Conservation (phyloP, 2,888 invertebrate species). For the Oxycera nigricornis region DNA sequence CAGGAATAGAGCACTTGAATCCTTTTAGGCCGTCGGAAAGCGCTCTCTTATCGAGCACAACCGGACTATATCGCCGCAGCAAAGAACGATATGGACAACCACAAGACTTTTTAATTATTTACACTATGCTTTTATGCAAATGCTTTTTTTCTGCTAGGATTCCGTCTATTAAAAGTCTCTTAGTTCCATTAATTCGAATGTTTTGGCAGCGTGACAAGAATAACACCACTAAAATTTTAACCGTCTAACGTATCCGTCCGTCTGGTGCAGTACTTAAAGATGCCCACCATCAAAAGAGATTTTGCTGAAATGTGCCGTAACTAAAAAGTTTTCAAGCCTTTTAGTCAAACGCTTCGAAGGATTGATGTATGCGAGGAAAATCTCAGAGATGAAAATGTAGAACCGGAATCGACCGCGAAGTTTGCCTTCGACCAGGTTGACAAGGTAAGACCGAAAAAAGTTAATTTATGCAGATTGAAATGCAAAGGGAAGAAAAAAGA, state of each 20-base stretch:
- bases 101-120: slow-evolving; percentile 38
- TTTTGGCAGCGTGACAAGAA: slow-evolving; percentile 13
- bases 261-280: neutral
- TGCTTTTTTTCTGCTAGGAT: neutral
- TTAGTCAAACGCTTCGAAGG: neutral
- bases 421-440: neutral
- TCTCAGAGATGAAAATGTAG: neutral
- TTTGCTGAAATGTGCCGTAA: slow-evolving; percentile 5
- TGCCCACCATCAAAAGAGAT: neutral
- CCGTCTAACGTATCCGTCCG: neutral
- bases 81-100: neutral
- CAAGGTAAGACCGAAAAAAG: neutral
- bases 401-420: neutral
- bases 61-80: slow-evolving; percentile 6
- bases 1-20: neutral
- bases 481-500: slow-evolving; percentile 9
- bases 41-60: slow-evolving; percentile 20
- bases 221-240: neutral
- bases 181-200: slow-evolving; percentile 2
- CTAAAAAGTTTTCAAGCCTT: slow-evolving; percentile 23
- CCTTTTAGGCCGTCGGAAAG: slow-evolving; percentile 10
- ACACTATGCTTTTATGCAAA: slow-evolving; percentile 35
- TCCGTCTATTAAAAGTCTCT: slow-evolving; percentile 33
- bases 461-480: slow-evolving; percentile 35
- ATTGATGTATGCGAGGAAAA: slow-evolving; percentile 21